Conservation (phyloP, 2,797 vertebrate species). For the Oophaga sylvatica region DNA sequence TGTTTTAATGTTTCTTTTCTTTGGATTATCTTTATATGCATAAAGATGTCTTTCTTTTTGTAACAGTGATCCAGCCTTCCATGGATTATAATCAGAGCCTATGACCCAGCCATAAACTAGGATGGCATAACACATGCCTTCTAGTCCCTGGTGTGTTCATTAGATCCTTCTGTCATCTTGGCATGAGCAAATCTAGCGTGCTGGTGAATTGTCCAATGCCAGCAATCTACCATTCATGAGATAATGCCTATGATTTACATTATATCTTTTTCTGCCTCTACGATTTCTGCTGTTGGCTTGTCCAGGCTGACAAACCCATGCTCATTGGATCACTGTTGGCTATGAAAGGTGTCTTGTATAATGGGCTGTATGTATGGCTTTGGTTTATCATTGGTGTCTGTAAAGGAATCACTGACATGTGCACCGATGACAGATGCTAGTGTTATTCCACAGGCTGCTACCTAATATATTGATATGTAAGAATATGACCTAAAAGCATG, state of each 20-base stretch:
- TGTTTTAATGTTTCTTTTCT: conserved; percentile 74
- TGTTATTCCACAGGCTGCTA: conserved; percentile 60
- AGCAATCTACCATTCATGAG: not conserved
- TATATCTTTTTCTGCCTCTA: not conserved
- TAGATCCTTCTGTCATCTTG: not conserved
- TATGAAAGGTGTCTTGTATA: conserved; percentile 62
- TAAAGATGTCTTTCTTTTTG: conserved; percentile 67
- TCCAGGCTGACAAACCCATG: not conserved
- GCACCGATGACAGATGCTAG: not conserved
- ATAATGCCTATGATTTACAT: not conserved
- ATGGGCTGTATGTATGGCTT: conserved; percentile 70
- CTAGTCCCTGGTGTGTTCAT: not conserved
- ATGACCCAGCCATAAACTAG: not conserved
- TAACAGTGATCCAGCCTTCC: conserved; percentile 77
- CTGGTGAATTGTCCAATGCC: not conserved
- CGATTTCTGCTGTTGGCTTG: not conserved
- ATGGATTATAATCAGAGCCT: not conserved
- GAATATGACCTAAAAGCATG: conserved; percentile 70
- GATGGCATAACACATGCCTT: not conserved
- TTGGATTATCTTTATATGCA: conserved; percentile 72
- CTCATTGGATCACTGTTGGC: conserved; percentile 69
- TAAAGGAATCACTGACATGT: not conserved
- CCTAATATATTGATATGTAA: conserved; percentile 64
- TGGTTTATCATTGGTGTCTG: conserved; percentile 60
- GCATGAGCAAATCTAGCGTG: not conserved